These are phyloP conservation scores for Dilophus febrilis DNA, from an alignment of 2,888 invertebrate genomes.

Conservation along the genomic window DNA sequence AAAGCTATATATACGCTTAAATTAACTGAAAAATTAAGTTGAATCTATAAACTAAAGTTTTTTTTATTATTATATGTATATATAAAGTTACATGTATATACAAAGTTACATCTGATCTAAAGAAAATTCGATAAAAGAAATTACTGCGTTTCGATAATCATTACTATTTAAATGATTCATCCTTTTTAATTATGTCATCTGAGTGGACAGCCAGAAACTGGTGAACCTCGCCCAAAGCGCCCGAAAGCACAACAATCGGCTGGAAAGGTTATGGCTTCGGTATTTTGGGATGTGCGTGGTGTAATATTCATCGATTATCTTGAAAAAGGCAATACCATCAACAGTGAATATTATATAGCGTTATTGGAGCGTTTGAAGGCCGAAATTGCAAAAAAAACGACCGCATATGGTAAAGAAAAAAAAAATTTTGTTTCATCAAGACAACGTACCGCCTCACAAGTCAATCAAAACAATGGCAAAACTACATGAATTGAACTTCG, in stretches of 20 bases:
- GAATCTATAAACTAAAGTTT: too few species aligned
- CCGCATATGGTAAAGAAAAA: conserved; percentile 11
- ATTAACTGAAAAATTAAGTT: too few species aligned
- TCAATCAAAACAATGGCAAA: conserved; percentile 4
- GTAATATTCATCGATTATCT: conserved; percentile 18
- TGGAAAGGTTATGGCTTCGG: conserved; percentile 17
- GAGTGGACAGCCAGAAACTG: neutral
- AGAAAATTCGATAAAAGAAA: too few species aligned
- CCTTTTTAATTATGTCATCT: too few species aligned
- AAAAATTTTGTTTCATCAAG: conserved; percentile 7
- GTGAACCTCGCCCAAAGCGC: neutral
- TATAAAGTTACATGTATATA: too few species aligned
- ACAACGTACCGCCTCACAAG: conserved; percentile 2
- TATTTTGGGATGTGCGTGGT: conserved; percentile 19
- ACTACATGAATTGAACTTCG: conserved; percentile 4
- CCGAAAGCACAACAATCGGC: conserved; percentile 13
- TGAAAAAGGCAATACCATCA: conserved; percentile 18
- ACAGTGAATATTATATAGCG: conserved; percentile 11
- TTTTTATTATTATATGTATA: too few species aligned
- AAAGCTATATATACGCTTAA: too few species aligned
- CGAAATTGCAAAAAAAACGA: conserved; percentile 15
- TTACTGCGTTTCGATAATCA: too few species aligned
- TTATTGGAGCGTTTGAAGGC: conserved; percentile 14
- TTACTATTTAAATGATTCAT: too few species aligned
- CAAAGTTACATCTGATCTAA: too few species aligned